phyloP scores from a whole-genome alignment of 1,140 invertebrate genomes.

The Sinonovacula constricta region DNA sequence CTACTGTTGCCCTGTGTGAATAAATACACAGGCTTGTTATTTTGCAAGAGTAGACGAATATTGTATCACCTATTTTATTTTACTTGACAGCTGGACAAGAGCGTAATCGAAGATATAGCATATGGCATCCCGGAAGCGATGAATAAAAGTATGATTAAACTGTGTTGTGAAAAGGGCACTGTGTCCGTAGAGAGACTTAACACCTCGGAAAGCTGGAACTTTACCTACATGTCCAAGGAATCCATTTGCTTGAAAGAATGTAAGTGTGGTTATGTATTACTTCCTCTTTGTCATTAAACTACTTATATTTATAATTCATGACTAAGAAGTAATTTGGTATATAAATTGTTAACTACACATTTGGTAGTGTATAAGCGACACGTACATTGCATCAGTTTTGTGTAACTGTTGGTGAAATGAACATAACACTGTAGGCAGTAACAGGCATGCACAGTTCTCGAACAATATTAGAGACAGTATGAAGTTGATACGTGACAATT shows the following conservation, averaged over 20 bases:
- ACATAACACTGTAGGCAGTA: too few relatives aligned
- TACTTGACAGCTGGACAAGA: constrained; percentile 43
- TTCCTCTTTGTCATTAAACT: too few relatives aligned
- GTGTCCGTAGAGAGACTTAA: background rate
- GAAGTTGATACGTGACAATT: too few relatives aligned
- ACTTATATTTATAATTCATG: too few relatives aligned
- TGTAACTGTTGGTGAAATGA: too few relatives aligned
- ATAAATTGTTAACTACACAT: too few relatives aligned
- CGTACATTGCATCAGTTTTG: too few relatives aligned
- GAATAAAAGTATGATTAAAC: constrained; percentile 47
- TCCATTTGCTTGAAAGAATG: constrained; percentile 19
- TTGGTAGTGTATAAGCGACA: too few relatives aligned
- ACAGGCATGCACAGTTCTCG: too few relatives aligned
- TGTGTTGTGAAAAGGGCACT: constrained; percentile 23
- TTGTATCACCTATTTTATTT: too few relatives aligned
- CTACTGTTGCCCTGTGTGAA: background rate
- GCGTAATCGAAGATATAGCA: constrained; percentile 47
- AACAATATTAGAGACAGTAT: too few relatives aligned
- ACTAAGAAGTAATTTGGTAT: too few relatives aligned
- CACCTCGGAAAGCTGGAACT: background rate
- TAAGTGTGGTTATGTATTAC: constrained; percentile 14
- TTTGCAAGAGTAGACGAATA: background rate
- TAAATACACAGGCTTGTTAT: background rate
- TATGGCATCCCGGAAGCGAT: constrained; percentile 29
- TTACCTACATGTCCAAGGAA: background rate